Conservation (phyloP, 1,140 invertebrate species). For the Papilio glaucus region DNA sequence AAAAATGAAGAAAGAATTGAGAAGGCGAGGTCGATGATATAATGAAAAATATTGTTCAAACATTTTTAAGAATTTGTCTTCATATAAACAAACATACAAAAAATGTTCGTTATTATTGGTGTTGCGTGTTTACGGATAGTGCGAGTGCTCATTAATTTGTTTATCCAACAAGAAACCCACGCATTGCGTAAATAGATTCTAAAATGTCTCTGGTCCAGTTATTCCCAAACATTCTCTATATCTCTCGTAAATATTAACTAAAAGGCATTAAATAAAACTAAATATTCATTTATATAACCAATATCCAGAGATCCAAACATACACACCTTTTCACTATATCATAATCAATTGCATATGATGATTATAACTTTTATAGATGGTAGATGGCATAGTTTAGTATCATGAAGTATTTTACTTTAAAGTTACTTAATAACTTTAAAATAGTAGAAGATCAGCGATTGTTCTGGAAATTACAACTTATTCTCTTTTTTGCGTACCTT, state of each 20-base stretch:
- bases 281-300: background rate
- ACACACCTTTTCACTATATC: too few species aligned
- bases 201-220: background rate
- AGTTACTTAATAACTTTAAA: too few species aligned
- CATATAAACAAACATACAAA: background rate
- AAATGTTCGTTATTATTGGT: background rate
- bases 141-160: conserved; percentile 21
- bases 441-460: too few species aligned
- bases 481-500: background rate
- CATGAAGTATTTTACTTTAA: too few species aligned
- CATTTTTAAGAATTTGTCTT: background rate
- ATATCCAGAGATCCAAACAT: background rate
- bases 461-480: background rate
- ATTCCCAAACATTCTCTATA: conserved; percentile 3
- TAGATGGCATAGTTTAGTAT: too few species aligned
- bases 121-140: background rate
- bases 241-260: too few species aligned
- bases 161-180: conserved; percentile 23
- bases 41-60: background rate
- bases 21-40: background rate
- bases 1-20: background rate
- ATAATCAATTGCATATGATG: background rate
- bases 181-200: conserved; percentile 7
- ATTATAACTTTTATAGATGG: background rate
- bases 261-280: background rate